A percentile compares a stretch with the other conserved stretches of the same genome.
Evolutionary conservation across 2,797 vertebrate species (phyloP).

Genomic region (Meriones psammophilus): DNA sequence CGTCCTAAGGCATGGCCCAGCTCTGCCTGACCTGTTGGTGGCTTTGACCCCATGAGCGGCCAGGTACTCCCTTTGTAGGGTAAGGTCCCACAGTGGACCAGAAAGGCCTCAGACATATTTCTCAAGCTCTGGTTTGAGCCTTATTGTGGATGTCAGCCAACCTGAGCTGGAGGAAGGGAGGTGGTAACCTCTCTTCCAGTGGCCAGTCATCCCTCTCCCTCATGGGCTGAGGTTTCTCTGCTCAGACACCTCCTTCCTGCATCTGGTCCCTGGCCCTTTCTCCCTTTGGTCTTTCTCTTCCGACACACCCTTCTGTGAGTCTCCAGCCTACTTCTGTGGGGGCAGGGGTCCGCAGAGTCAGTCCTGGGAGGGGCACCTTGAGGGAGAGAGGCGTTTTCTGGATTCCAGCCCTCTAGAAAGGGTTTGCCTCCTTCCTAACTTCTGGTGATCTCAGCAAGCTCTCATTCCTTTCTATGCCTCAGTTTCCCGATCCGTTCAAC

Average conservation of each 20-base stretch:
- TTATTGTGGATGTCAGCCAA: neutral
- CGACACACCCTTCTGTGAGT: conserved; percentile 72
- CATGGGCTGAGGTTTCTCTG: neutral
- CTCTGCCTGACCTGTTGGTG: neutral
- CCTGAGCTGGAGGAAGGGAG: neutral
- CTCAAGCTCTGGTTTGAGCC: neutral
- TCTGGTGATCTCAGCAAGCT: neutral
- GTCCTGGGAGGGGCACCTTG: accelerated
- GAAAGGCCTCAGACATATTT: neutral
- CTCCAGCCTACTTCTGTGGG: conserved; percentile 21
- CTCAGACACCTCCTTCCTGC: neutral
- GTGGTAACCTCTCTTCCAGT: neutral
- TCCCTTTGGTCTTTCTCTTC: conserved; percentile 60
- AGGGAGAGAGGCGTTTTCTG: neutral
- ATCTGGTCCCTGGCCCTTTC: neutral
- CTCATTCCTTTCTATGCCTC: neutral
- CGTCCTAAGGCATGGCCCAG: too few relatives aligned
- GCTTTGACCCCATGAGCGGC: neutral
- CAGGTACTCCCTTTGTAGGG: neutral
- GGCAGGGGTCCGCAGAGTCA: neutral
- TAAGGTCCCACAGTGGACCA: neutral
- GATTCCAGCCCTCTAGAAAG: neutral
- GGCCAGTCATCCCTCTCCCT: neutral
- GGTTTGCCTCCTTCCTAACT: neutral
- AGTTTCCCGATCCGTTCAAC: neutral